phyloP scores from a whole-genome alignment of 2,888 invertebrate species.

The Cistogaster globosa region DNA sequence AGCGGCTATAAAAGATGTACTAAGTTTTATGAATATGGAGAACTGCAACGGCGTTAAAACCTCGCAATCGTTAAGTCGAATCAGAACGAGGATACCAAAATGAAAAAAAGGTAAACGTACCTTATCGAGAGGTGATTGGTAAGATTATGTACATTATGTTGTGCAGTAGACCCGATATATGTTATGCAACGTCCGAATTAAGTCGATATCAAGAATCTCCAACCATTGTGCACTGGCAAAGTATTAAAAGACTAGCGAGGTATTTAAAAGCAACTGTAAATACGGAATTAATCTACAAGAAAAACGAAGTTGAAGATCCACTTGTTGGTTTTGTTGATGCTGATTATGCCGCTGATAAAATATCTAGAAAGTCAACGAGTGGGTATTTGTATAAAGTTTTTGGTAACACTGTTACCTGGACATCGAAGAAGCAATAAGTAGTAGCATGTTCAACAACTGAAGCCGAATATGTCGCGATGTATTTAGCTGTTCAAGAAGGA shows the following conservation, averaged over 20 bases:
- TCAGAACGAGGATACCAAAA: neutral
- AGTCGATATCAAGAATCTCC: conserved; percentile 61
- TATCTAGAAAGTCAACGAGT: conserved; percentile 43
- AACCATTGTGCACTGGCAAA: conserved; percentile 38
- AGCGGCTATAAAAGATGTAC: conserved; percentile 38
- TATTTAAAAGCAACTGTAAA: conserved; percentile 31
- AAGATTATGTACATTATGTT: conserved; percentile 54
- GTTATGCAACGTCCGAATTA: conserved; percentile 53
- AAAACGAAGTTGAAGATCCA: neutral
- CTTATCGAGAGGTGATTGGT: conserved; percentile 57
- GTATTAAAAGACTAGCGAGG: conserved; percentile 14
- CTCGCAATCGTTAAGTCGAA: conserved; percentile 19
- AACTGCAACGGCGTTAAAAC: conserved; percentile 32
- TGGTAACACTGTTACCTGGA: conserved; percentile 44
- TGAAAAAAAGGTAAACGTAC: conserved; percentile 18
- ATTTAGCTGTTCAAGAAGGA: conserved; percentile 9
- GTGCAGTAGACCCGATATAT: conserved; percentile 48
- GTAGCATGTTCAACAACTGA: neutral
- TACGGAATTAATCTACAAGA: conserved; percentile 18
- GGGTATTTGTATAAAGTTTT: conserved; percentile 60
- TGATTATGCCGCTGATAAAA: conserved; percentile 27
- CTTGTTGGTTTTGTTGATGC: conserved; percentile 27
- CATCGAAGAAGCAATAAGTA: conserved; percentile 58
- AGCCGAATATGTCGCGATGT: conserved; percentile 3
- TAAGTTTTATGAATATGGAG: conserved; percentile 20